Evolutionary conservation across 2,888 invertebrate genomes (phyloP), one percentile per base, ranked within the genome.

Genomic region (Lissonota sp.): DNA sequence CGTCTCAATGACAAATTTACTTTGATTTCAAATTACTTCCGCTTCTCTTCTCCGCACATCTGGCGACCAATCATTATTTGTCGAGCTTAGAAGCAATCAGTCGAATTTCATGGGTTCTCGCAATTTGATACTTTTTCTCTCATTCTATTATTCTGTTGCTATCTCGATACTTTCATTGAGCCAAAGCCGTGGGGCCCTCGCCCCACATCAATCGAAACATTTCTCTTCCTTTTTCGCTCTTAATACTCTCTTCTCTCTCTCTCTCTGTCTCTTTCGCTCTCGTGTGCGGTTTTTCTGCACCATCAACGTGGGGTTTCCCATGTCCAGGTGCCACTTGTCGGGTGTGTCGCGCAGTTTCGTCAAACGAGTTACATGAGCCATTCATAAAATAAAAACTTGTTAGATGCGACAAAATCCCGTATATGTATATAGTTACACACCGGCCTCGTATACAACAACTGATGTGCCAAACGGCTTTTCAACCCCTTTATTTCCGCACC

Each of bases 321-420:
- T 53, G 58, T 63, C 72, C 71, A 80, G 76, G 77, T 80, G 77
- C 69, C 77, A 81, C 80, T 81, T 77, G 77, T 81, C 80, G 67
- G 55, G 66, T 26, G 66, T 73, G 77, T 81, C 60, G 58, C 69
- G 64, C 69, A 77, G 64, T 58, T 81, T 67, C 73, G 73, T 55
- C 69, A 69, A 70, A 80, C 69, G 64, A 69, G 73, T 70, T 70
- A 39, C 72, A 62, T 49, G 58, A n/a, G 39, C 62, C 76, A 63
- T 76, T 69, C 76, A 69, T 53, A n/a, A 53, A 80, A 63, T 14
- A 53, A 53, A 3, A 53, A 53, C 66, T n/a, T 37, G 37, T 8
- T 10, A 14, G 46, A 12, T 26, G 10, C 55, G 2, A 63, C 7
- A 53, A 26, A 26, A n/a, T 26, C 14, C 37, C 6, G 4, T 8